These are phyloP conservation scores for Hydrotaea cyrtoneurina DNA, from an alignment of 2,888 invertebrate genomes.

Conservation along the genomic window DNA sequence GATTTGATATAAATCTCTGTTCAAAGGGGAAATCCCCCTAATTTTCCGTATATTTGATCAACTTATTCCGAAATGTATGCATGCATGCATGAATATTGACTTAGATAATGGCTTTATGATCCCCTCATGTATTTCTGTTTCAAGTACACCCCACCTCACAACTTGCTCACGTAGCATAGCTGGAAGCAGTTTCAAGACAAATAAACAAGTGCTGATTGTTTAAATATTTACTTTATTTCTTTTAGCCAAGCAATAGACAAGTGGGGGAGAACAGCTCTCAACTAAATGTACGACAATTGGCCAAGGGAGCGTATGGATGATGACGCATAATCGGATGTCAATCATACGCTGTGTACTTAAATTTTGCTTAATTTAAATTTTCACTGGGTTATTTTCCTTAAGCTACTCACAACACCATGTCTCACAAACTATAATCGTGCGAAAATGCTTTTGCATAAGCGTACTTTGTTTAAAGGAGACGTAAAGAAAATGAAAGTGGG, in stretches of 20 bases:
- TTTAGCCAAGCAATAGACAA: not conserved
- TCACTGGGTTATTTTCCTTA: not conserved
- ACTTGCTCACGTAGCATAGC: not conserved
- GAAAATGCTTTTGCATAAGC: not conserved
- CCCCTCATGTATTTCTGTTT: not conserved
- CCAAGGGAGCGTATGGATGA: not conserved
- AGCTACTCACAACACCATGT: not conserved
- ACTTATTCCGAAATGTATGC: not conserved
- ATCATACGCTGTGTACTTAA: not conserved
- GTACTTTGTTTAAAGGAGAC: not conserved
- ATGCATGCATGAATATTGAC: slow-evolving; percentile 13
- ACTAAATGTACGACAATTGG: no score
- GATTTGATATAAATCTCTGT: not conserved
- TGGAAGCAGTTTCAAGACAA: slow-evolving; percentile 5
- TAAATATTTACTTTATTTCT: no score
- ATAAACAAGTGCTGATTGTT: slow-evolving; percentile 13
- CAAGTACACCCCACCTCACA: not conserved
- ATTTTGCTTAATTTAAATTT: not conserved
- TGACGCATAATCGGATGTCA: not conserved
- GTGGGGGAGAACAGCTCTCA: not conserved
- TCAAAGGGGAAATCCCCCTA: not conserved
- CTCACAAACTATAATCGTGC: not conserved
- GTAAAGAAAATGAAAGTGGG: not conserved
- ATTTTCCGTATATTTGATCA: not conserved
- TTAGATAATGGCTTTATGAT: slow-evolving; percentile 29